Evolutionary conservation across 2,888 invertebrate species (phyloP).

Genomic region (Caenorhabditis virilis): DNA sequence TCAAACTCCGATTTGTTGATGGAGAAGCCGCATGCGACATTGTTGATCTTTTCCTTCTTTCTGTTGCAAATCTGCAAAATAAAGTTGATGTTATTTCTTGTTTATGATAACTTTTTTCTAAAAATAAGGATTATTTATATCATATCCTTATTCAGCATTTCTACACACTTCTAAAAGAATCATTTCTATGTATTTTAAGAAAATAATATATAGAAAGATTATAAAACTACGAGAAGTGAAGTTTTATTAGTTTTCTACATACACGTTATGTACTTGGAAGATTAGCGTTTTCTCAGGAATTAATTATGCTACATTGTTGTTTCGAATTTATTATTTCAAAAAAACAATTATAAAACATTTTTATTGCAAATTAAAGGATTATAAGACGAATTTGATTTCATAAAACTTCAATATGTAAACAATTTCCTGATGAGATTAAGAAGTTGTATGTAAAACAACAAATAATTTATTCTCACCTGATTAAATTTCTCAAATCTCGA

Average conservation of each 20-base stretch:
- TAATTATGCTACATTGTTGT: too few species aligned
- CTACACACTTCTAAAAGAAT: too few species aligned
- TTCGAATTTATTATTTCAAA: too few species aligned
- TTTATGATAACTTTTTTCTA: background rate
- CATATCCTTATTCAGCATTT: too few species aligned
- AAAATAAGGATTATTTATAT: conserved; percentile 1
- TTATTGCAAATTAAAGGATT: too few species aligned
- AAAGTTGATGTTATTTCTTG: background rate
- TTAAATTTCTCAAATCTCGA: conserved; percentile 63
- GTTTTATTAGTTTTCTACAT: too few species aligned
- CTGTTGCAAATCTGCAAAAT: conserved; percentile 60
- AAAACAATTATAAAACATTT: too few species aligned
- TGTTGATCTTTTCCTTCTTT: conserved; percentile 64
- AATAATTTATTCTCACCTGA: conserved; percentile 49
- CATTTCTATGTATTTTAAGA: too few species aligned
- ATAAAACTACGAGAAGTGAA: conserved; percentile 1
- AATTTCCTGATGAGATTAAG: background rate
- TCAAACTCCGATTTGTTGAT: conserved; percentile 56
- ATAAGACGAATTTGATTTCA: background rate
- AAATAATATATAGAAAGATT: background rate
- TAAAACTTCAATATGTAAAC: background rate
- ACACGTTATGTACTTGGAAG: too few species aligned
- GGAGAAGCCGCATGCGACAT: conserved; percentile 64
- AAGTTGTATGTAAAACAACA: too few species aligned
- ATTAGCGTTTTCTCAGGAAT: too few species aligned